Evolutionary conservation across 2,113 vertebrate genomes (phyloP).

Genomic region (Apus apus): DNA sequence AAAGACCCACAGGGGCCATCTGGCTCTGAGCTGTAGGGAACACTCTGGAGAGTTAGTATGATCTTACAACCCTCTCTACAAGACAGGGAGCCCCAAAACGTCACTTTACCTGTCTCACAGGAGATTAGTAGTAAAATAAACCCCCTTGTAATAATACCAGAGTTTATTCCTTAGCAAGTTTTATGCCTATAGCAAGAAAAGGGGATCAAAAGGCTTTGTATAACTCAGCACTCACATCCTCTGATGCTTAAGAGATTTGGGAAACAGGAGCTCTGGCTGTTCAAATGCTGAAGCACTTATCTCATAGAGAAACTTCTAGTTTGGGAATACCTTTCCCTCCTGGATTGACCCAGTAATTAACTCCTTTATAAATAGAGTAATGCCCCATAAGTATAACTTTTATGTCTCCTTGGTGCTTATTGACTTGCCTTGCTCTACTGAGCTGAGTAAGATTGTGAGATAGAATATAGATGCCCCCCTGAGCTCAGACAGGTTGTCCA

Average conservation of each 20-base stretch:
- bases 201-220: not conserved
- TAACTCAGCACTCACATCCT: not conserved
- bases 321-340: not conserved
- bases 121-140: not conserved
- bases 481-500: not conserved
- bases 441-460: not conserved
- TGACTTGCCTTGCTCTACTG: not conserved
- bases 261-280: not conserved
- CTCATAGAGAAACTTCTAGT: not conserved
- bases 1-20: not conserved
- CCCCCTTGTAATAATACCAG: not conserved
- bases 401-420: not conserved
- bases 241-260: not conserved
- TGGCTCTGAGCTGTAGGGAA: not conserved
- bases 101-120: not conserved
- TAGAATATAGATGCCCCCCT: not conserved
- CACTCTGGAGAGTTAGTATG: fast-evolving
- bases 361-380: not conserved
- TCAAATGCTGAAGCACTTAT: not conserved
- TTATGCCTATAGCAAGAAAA: not conserved
- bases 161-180: not conserved
- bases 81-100: not conserved
- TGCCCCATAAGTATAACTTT: not conserved
- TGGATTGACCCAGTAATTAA: not conserved
- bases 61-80: fast-evolving